Conservation (phyloP, 2,113 vertebrate genomes). For the Hipposideros armiger region DNA sequence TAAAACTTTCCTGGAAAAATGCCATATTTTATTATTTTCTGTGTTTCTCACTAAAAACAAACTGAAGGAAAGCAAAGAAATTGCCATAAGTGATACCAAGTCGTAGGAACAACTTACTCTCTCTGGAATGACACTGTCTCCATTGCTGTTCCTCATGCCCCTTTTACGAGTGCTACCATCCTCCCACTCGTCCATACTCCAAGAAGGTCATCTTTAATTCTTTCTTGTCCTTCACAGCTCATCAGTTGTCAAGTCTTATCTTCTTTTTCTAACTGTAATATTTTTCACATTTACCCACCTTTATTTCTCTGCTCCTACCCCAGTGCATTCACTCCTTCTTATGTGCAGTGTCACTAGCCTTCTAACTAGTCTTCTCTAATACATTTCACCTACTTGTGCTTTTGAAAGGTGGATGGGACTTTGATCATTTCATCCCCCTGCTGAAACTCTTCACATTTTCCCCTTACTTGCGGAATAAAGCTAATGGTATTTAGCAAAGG, state of each 20-base stretch:
- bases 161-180: accelerated
- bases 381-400: not conserved
- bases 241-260: not conserved
- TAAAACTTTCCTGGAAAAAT: constrained; percentile 86
- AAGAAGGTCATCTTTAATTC: not conserved
- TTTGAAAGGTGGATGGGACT: not conserved
- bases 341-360: accelerated
- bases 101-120: not conserved
- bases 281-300: not conserved
- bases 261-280: not conserved
- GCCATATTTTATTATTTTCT: constrained; percentile 76
- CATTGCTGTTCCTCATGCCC: not conserved
- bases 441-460: not conserved
- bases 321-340: accelerated
- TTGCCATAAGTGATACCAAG: not conserved
- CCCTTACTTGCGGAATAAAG: not conserved
- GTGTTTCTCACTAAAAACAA: constrained; percentile 67
- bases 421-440: not conserved
- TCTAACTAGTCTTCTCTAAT: not conserved
- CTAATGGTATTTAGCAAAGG: not conserved
- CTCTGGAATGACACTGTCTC: not conserved
- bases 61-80: constrained; percentile 58
- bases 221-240: accelerated
- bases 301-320: not conserved
- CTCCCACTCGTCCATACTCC: too few species aligned